A percentile compares a stretch with the other conserved stretches of the same genome.
Evolutionary conservation across 2,797 vertebrate genomes (phyloP).

Genomic region (Pitangus sulphuratus): DNA sequence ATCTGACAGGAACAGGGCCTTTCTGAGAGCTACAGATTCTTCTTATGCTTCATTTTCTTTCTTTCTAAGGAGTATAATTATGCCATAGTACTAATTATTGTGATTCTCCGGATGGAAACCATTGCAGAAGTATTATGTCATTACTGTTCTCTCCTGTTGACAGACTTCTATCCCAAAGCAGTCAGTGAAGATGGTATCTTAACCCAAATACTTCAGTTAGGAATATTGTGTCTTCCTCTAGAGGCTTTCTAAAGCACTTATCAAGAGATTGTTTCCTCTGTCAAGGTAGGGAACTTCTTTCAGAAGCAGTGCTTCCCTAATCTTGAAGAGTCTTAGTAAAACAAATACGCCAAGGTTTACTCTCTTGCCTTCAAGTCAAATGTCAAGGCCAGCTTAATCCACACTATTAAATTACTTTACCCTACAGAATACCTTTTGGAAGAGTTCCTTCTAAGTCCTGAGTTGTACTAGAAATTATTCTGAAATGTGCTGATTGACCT

Average conservation of each 20-base stretch:
- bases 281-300: not conserved
- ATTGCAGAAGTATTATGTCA: not conserved
- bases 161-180: not conserved
- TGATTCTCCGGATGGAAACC: not conserved
- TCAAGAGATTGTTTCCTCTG: not conserved
- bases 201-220: not conserved
- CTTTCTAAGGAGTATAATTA: not conserved
- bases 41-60: not conserved
- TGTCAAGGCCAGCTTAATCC: not conserved
- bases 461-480: not conserved
- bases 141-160: not conserved
- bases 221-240: not conserved
- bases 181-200: not conserved
- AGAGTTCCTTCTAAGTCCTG: not conserved
- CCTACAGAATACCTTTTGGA: not conserved
- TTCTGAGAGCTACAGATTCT: not conserved
- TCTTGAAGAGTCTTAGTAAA: not conserved
- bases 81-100: not conserved
- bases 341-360: not conserved
- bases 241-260: not conserved
- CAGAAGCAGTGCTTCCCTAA: not conserved
- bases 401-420: not conserved
- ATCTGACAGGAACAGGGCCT: not conserved
- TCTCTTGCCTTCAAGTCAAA: not conserved
- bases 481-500: not conserved